Base-by-base conservation (phyloP, 2,797 vertebrate genomes). In the Schizopygopsis malacanthus region DNA sequence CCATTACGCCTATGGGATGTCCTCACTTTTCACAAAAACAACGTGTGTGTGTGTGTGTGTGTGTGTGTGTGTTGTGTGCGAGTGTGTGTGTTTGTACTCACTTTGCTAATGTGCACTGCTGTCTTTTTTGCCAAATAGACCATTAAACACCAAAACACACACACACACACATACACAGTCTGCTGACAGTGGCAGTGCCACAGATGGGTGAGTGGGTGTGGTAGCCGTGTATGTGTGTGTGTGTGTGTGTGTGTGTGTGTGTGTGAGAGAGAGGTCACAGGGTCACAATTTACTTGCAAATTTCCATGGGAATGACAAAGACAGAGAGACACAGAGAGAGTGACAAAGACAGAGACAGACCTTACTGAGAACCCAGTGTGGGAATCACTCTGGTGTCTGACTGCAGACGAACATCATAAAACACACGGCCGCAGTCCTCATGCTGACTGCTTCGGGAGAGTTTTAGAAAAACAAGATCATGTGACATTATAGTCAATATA, bases 281-380 rank as follows among this genome's bases (percentile, higher is more conserved):
- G 92, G 89, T 91, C 90, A 89, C 90, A 92, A 91, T 92, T 93
- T 92, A 89, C 91, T 90, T 88, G 87, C 88, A 89, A 90, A 95
- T 95, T 94, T 95, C 93, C 94, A 95, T 95, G 89, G 90, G 89
- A 94, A 93, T 93, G 84, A 85, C 81, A 88, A 73, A 54, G 70
- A 33, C 39, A 70, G 25, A 69, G 25, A 84, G 18, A 86, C 8
- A 86, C 8, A 73, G 15, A 33, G 25, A 67, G 54, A 56, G 70
- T 16, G 72, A 85, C 50, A 63, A 5, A 41, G n/a, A 78, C 37
- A 54, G 33, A 78, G 37, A 78, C 16, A 33, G 56, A 83, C 16
- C 54, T 6, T 41, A 28, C 22, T n/a, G 85, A 10, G 69, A 80
- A 69, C 4, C n/a, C 39, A 82, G 69, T 72, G 52, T 82, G 81